A percentile compares a stretch with the other conserved stretches of the same genome.
phyloP scores from a whole-genome alignment of 1,140 invertebrate genomes.

The Drosophila pandora region DNA sequence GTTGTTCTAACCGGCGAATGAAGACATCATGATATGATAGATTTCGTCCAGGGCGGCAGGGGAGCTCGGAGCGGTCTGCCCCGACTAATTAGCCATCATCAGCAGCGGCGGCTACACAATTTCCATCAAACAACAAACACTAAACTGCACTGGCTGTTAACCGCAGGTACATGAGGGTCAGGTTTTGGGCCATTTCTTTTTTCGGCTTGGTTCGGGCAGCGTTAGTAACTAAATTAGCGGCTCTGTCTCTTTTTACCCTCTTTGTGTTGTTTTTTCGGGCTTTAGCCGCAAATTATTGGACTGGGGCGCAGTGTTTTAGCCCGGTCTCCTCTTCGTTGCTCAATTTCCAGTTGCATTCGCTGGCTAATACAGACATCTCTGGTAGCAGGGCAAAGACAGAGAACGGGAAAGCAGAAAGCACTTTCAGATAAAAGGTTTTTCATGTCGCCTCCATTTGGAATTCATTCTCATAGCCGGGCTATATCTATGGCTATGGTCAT shows the following conservation, averaged over 20 bases:
- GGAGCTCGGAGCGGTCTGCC: not conserved
- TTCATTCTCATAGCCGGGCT: slow-evolving; percentile 60
- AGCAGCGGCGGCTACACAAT: slow-evolving; percentile 69
- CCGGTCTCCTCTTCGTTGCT: slow-evolving; percentile 42
- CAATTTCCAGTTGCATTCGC: slow-evolving; percentile 72
- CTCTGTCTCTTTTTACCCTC: slow-evolving; percentile 35
- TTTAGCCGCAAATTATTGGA: slow-evolving; percentile 40
- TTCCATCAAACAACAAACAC: slow-evolving; percentile 45
- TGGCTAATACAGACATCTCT: slow-evolving; percentile 77
- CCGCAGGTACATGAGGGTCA: slow-evolving; percentile 72
- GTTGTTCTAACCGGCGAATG: slow-evolving; percentile 42
- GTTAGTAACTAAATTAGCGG: slow-evolving; percentile 79
- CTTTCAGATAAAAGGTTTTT: slow-evolving; percentile 82
- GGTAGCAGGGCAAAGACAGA: not conserved
- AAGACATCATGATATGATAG: slow-evolving; percentile 56
- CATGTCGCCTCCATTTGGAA: slow-evolving; percentile 78
- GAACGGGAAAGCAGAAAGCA: slow-evolving; percentile 32
- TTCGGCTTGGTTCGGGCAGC: slow-evolving; percentile 6
- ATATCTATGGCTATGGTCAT: slow-evolving; percentile 45
- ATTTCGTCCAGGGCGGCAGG: slow-evolving; percentile 1
- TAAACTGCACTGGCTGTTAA: slow-evolving; percentile 52
- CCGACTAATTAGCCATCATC: slow-evolving; percentile 78
- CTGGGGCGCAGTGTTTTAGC: slow-evolving; percentile 25
- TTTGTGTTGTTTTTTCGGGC: slow-evolving; percentile 26
- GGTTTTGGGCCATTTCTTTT: slow-evolving; percentile 16